Conservation (phyloP, 2,113 vertebrate species). For the Marmota flaviventris region DNA sequence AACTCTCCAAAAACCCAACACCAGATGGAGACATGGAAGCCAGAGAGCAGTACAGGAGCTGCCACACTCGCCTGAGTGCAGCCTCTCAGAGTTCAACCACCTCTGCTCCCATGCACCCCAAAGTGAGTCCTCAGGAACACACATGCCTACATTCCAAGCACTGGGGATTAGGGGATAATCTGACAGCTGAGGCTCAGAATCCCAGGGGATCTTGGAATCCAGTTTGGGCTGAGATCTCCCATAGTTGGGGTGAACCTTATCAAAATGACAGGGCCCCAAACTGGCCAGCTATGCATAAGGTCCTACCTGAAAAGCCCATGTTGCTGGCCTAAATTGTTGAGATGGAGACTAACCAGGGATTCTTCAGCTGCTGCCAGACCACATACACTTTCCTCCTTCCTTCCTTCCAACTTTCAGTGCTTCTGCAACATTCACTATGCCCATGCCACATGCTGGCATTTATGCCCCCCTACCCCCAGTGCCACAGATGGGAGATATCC, state of each 20-base stretch:
- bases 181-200: not conserved
- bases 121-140: not conserved
- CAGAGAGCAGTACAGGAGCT: not conserved
- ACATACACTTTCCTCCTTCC: not conserved
- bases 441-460: not conserved
- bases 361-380: not conserved
- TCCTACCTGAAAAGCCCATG: not conserved
- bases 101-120: not conserved
- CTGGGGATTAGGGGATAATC: too few relatives aligned
- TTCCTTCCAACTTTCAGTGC: not conserved
- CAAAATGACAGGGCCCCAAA: not conserved
- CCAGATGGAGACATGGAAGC: not conserved
- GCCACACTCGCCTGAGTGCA: fast-evolving
- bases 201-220: not conserved
- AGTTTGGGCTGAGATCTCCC: not conserved
- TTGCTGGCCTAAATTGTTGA: not conserved
- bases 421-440: not conserved
- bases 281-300: too few relatives aligned
- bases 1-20: not conserved
- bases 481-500: too few relatives aligned
- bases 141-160: not conserved
- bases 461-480: too few relatives aligned
- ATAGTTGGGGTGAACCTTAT: not conserved
- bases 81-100: not conserved
- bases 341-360: not conserved